phyloP scores from a whole-genome alignment of 2,797 vertebrate genomes.

The Iguana delicatissima region DNA sequence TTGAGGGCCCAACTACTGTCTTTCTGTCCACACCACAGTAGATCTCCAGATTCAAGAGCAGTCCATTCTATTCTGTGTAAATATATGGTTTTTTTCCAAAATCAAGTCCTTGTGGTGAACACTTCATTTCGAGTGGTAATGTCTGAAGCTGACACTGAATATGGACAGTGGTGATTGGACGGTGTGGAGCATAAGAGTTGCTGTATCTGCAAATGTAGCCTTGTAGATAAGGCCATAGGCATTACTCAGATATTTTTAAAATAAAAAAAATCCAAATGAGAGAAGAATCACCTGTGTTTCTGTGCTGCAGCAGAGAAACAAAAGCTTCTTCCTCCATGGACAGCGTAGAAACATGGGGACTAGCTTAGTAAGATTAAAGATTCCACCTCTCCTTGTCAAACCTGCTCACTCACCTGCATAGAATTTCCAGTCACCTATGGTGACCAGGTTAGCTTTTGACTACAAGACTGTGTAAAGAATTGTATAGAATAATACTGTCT shows the following conservation, averaged over 20 bases:
- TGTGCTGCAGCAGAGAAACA: no score
- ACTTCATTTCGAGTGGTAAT: neutral
- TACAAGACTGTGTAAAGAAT: neutral
- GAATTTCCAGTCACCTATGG: neutral
- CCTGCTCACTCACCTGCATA: neutral
- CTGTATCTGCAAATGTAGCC: neutral
- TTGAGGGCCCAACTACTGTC: neutral
- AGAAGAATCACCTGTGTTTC: neutral
- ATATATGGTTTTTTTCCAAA: neutral
- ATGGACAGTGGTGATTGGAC: neutral
- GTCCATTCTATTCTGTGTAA: neutral
- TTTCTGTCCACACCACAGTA: neutral
- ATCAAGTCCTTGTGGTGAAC: neutral
- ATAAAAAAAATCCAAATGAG: neutral
- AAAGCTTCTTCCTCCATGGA: no score
- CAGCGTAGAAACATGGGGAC: neutral
- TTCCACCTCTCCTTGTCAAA: neutral
- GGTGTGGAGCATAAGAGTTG: neutral
- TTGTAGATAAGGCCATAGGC: neutral
- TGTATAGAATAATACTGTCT: neutral
- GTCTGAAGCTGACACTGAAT: neutral
- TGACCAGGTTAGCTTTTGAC: neutral
- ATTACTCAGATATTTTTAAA: neutral
- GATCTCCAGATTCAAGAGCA: neutral
- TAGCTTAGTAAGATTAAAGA: neutral